Conservation (phyloP, 2,113 vertebrate genomes). For the Alaudala cheleensis region DNA sequence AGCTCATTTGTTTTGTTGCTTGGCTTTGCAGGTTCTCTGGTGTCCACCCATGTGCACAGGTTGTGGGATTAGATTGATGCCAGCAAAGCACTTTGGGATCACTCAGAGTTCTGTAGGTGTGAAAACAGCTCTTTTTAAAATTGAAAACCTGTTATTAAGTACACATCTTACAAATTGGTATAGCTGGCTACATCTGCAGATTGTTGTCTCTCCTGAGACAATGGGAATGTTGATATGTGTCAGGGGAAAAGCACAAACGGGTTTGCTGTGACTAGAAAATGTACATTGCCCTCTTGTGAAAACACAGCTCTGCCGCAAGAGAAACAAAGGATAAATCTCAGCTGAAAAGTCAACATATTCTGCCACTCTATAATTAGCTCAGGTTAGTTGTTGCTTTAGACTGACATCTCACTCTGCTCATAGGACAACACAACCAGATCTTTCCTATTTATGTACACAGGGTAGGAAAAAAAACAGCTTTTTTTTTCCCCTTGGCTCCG, state of each 20-base stretch:
- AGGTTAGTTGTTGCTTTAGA: neutral
- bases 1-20: neutral
- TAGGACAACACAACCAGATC: neutral
- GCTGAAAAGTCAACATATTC: conserved; percentile 1
- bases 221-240: neutral
- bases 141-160: conserved; percentile 26
- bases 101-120: conserved; percentile 4
- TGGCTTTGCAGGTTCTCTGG: neutral
- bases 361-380: neutral
- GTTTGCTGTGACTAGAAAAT: neutral
- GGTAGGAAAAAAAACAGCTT: neutral
- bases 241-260: neutral
- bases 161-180: neutral
- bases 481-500: neutral
- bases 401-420: neutral
- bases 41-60: neutral
- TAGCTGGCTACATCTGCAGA: neutral
- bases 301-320: neutral
- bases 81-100: conserved; percentile 11
- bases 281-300: conserved; percentile 2
- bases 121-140: neutral
- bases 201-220: neutral
- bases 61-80: neutral
- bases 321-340: neutral
- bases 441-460: neutral